Conservation (phyloP, 2,888 invertebrate genomes). For the Cepaea hortensis region DNA sequence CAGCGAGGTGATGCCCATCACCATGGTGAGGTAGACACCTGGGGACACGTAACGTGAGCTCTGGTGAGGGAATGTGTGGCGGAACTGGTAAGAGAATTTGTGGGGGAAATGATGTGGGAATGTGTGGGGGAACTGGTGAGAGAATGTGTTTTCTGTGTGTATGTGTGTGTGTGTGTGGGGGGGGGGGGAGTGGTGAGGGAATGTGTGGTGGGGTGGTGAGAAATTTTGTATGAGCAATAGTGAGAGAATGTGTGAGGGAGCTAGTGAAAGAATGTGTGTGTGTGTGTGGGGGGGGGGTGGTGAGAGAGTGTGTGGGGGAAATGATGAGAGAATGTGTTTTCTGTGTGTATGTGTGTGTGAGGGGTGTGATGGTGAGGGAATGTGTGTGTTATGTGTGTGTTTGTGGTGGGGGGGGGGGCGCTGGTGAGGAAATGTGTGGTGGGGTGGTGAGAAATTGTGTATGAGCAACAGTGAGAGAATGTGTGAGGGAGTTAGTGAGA, state of each 20-base stretch:
- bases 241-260: too few relatives aligned
- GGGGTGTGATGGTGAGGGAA: too few relatives aligned
- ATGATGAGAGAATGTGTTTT: too few relatives aligned
- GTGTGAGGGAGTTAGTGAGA: too few relatives aligned
- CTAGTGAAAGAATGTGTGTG: too few relatives aligned
- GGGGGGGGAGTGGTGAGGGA: not conserved
- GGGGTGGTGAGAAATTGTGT: not conserved
- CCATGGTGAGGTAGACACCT: constrained; percentile 76
- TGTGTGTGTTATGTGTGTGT: too few relatives aligned
- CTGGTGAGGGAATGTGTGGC: too few relatives aligned
- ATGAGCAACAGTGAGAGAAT: too few relatives aligned
- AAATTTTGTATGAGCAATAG: not conserved
- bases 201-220: not conserved
- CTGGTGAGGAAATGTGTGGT: not conserved
- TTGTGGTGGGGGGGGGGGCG: not conserved
- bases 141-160: not conserved
- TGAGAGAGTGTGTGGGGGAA: too few relatives aligned
- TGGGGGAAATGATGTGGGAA: too few relatives aligned
- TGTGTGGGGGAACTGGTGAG: too few relatives aligned
- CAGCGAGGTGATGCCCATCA: constrained; percentile 75
- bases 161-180: not conserved
- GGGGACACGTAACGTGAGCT: constrained; percentile 24
- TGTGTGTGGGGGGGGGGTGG: too few relatives aligned
- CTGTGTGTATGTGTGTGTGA: not conserved
- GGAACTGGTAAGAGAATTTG: not conserved